Percentiles rank a stretch among this genome's conserved stretches.
phyloP scores from a whole-genome alignment of 2,113 vertebrate species.

The Siphamia tubifer region DNA sequence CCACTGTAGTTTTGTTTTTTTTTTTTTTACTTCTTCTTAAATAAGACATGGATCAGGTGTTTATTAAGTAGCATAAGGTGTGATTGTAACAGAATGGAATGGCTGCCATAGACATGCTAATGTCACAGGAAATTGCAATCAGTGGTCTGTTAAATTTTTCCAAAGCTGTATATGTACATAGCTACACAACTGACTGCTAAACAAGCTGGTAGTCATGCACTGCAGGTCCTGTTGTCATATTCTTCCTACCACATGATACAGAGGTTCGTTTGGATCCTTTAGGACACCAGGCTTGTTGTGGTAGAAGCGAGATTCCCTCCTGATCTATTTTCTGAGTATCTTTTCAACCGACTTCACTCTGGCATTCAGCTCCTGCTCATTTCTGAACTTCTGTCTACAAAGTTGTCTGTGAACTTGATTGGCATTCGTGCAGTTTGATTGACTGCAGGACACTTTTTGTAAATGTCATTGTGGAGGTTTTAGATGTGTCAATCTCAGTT shows the following conservation, averaged over 20 bases:
- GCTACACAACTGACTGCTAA: no score
- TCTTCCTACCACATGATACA: neutral
- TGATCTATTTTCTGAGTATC: conserved; percentile 53
- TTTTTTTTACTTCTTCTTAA: no score
- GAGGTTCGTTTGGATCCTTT: conserved; percentile 32
- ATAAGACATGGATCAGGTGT: no score
- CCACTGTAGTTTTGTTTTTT: no score
- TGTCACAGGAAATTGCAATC: no score
- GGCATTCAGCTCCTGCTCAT: conserved; percentile 36
- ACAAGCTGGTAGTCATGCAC: no score
- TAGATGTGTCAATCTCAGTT: conserved; percentile 37
- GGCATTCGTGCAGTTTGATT: conserved; percentile 42
- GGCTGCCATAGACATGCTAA: no score
- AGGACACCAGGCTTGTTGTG: conserved; percentile 30
- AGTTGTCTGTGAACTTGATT: conserved; percentile 46
- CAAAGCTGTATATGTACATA: no score
- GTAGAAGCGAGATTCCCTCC: conserved; percentile 34
- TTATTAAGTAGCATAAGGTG: no score
- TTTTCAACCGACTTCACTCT: conserved; percentile 35
- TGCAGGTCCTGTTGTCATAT: neutral
- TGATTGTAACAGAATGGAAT: no score
- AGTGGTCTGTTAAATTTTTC: no score
- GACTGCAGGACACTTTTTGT: conserved; percentile 50
- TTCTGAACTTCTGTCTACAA: conserved; percentile 37
- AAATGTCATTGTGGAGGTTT: conserved; percentile 43